Evolutionary conservation across 2,797 vertebrate species (phyloP), one percentile per base, ranked within the genome.

Genomic region (Falco biarmicus): DNA sequence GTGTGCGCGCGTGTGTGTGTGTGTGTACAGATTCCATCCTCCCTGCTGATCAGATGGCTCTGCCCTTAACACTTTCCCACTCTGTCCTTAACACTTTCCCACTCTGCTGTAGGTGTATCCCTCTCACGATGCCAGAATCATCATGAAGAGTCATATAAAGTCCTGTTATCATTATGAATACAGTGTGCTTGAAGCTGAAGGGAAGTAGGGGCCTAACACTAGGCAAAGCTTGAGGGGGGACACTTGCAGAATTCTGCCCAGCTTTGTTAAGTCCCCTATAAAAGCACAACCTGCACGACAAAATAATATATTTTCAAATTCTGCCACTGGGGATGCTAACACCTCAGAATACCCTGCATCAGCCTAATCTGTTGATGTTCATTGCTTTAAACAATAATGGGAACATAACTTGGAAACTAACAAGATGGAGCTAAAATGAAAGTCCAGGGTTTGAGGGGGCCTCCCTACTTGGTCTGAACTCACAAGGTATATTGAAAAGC

Each of bases 141-240:
- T 71, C 32, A 32, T n/a, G 56, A 57, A 68, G 15, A 74, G n/a
- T 12, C 18, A 3, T 32, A 25, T 34, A 29, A 77, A 59, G 24
- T 31, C 9, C 9, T 32, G 19, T 14, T 15, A 22, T 48, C 0
- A 0, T 47, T 81, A 87, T 11, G 19, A 86, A 31, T 0, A 1
- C 3, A 8, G 13, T 11, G 14, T 41, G 29, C 60, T 56, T 90
- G 66, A 73, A 82, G 77, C 71, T 15, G 11, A 78, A 41, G 39
- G 24, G 88, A 90, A 70, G 3, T 25, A 69, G 43, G 15, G 69
- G 24, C 29, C 29, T 50, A 64, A 56, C 0, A 2, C 32, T 14
- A 41, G 53, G 51, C 25, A 73, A 86, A 79, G 54, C 41, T 75
- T 10, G 15, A 43, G 20, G 9, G 53, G 1, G 51, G 9, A 19